A percentile compares a stretch with the other conserved stretches of the same genome.
phyloP scores from a whole-genome alignment of 2,113 vertebrate species.

The Hippopotamus amphibius region DNA sequence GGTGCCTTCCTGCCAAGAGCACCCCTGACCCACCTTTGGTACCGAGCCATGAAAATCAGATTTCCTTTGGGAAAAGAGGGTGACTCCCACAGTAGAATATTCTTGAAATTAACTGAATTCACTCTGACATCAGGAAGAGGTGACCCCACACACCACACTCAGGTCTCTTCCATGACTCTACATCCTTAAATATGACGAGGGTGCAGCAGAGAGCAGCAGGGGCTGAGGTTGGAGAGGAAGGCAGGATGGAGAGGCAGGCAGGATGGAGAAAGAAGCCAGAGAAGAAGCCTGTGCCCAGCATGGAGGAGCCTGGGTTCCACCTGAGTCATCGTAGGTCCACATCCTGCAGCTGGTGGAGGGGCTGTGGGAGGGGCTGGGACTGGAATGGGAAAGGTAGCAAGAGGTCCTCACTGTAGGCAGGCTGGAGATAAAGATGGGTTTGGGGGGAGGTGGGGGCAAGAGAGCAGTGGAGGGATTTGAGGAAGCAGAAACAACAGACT shows the following conservation, averaged over 20 bases:
- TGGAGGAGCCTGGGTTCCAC: background rate
- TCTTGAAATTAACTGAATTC: slow-evolving; percentile 83
- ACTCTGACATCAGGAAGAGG: slow-evolving; percentile 71
- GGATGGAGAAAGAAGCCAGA: background rate
- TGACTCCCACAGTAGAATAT: slow-evolving; percentile 81
- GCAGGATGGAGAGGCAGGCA: background rate
- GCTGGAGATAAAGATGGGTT: background rate
- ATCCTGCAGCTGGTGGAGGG: background rate
- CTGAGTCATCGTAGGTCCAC: background rate
- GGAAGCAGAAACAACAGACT: background rate
- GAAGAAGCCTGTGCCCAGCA: background rate
- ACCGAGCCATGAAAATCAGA: slow-evolving; percentile 80
- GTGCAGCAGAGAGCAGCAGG: background rate
- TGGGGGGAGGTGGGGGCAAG: background rate
- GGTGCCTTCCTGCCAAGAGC: background rate
- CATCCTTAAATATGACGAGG: background rate
- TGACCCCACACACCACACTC: slow-evolving; percentile 52
- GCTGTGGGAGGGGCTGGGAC: background rate
- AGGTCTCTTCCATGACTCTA: background rate
- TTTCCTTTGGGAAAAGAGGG: slow-evolving; percentile 71
- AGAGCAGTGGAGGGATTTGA: background rate
- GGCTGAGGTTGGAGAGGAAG: background rate
- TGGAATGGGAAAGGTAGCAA: too few relatives aligned
- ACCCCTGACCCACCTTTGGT: slow-evolving; percentile 69
- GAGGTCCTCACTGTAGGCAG: background rate